Evolutionary conservation across 2,888 invertebrate genomes (phyloP).

Genomic region (Eupithecia abbreviata): DNA sequence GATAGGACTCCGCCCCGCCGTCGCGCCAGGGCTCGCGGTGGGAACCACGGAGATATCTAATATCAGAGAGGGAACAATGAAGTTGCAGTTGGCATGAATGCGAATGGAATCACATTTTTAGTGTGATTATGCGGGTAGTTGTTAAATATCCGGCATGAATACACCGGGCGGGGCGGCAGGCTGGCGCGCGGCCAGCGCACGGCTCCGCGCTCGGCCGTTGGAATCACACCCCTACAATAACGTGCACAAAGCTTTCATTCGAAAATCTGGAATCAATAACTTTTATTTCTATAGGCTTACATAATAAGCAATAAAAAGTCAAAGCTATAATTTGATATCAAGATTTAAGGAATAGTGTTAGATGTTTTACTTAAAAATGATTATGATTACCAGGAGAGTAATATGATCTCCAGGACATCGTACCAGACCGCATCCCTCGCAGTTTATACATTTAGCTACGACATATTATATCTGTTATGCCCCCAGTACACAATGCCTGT

Average conservation of each 20-base stretch:
- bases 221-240: neutral
- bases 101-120: constrained; percentile 37
- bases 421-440: no score
- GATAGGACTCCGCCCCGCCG: neutral
- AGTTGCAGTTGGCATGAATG: constrained; percentile 33
- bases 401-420: no score
- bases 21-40: neutral
- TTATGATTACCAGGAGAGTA: no score
- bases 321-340: neutral
- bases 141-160: constrained; percentile 49
- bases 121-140: constrained; percentile 40
- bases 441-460: no score
- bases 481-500: no score
- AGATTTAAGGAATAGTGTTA: no score
- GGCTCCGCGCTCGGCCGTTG: neutral
- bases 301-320: neutral
- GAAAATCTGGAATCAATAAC: neutral
- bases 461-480: no score
- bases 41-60: constrained; percentile 14
- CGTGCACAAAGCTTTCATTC: neutral
- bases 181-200: constrained; percentile 51
- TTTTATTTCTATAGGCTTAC: neutral
- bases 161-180: constrained; percentile 37
- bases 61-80: constrained; percentile 21
- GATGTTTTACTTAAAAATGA: no score